phyloP scores from a whole-genome alignment of 2,797 vertebrate species.

The Xiphophorus birchmanni region DNA sequence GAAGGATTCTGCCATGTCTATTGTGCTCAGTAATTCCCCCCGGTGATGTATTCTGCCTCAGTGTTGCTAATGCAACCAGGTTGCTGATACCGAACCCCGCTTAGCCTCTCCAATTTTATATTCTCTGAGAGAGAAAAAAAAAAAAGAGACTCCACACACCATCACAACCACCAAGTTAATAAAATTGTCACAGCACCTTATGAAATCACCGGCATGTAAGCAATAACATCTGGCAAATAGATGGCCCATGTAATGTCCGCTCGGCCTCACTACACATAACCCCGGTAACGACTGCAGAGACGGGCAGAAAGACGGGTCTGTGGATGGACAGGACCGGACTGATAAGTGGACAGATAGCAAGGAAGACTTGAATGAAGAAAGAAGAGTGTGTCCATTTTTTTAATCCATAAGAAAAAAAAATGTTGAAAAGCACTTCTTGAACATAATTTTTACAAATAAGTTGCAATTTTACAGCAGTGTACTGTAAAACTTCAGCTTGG shows the following conservation, averaged over 20 bases:
- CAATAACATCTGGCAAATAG: slow-evolving; percentile 84
- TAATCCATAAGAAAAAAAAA: not conserved
- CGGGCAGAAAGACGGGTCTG: slow-evolving; percentile 33
- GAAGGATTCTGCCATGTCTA: slow-evolving; percentile 52
- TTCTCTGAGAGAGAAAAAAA: slow-evolving; percentile 57
- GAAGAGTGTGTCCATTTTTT: not conserved
- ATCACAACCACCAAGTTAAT: slow-evolving; percentile 67
- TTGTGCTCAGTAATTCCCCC: slow-evolving; percentile 65
- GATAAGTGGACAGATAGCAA: slow-evolving; percentile 27
- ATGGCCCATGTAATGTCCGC: slow-evolving; percentile 78
- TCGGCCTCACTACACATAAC: slow-evolving; percentile 71
- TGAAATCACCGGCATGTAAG: slow-evolving; percentile 79
- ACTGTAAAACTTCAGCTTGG: not conserved
- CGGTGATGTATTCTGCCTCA: slow-evolving; percentile 55
- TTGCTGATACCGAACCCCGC: slow-evolving; percentile 37
- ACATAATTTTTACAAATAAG: not conserved
- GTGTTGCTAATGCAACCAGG: slow-evolving; percentile 49
- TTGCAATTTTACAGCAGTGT: not conserved
- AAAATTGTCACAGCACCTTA: slow-evolving; percentile 81
- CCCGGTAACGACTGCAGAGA: slow-evolving; percentile 56
- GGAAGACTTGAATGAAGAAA: not conserved
- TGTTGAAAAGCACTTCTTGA: not conserved
- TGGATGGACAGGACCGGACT: slow-evolving; percentile 20
- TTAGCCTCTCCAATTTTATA: slow-evolving; percentile 50
- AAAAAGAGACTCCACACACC: slow-evolving; percentile 58